Percentiles rank a stretch among this genome's conserved stretches.
Conservation (phyloP, 2,797 vertebrate genomes). For the Sebastes alutus region DNA sequence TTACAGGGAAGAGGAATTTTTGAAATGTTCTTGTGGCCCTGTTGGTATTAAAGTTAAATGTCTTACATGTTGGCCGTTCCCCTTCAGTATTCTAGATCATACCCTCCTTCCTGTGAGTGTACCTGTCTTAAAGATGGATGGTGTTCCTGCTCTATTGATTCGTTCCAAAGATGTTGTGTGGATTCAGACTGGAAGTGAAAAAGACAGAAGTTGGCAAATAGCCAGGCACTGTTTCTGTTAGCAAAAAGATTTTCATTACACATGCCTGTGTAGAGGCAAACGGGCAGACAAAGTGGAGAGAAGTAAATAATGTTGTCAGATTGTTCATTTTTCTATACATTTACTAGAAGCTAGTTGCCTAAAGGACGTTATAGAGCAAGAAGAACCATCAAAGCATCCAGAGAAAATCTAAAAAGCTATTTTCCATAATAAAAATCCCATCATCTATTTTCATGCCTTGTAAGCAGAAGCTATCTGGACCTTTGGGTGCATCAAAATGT, state of each 20-base stretch:
- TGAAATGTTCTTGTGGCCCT: neutral
- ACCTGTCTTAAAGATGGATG: conserved; percentile 45
- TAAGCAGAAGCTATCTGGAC: conserved; percentile 3
- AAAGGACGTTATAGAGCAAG: neutral
- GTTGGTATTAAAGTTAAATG: neutral
- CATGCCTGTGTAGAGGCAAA: neutral
- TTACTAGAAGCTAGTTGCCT: neutral
- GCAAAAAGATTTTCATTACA: neutral
- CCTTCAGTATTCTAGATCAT: conserved; percentile 21
- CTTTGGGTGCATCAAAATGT: conserved; percentile 3
- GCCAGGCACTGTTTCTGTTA: neutral
- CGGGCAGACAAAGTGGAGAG: neutral
- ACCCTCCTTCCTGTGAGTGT: neutral
- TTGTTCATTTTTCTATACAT: neutral
- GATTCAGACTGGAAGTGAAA: conserved; percentile 24
- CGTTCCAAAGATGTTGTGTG: conserved; percentile 2
- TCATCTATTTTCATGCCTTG: neutral
- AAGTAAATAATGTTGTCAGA: neutral
- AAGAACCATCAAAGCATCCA: neutral
- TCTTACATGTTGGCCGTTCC: neutral
- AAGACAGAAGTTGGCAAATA: neutral
- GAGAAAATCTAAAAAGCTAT: neutral
- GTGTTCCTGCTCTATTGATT: conserved; percentile 42
- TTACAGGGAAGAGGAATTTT: neutral
- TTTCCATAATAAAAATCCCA: neutral